A percentile compares a stretch with the other conserved stretches of the same genome.
Conservation (phyloP, 2,888 invertebrate genomes). For the Thymelicus acteon region DNA sequence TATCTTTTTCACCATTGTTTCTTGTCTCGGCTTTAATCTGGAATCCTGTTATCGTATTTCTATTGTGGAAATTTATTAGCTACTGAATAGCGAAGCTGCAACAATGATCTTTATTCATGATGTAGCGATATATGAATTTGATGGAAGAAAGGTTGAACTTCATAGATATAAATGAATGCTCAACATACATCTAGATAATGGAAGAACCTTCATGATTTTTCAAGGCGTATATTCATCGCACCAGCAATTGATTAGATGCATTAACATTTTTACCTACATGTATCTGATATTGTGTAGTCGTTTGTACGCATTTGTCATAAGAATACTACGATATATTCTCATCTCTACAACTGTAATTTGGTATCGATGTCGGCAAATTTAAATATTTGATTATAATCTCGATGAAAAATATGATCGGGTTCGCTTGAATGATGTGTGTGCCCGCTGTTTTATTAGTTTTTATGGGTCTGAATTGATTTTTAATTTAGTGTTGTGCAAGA, state of each 20-base stretch:
- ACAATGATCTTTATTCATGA: constrained; percentile 23
- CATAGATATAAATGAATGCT: constrained; percentile 50
- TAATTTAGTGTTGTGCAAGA: constrained; percentile 24
- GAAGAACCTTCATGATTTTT: constrained; percentile 61
- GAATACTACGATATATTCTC: constrained; percentile 49
- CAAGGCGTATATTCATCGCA: constrained; percentile 48
- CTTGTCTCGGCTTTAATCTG: constrained; percentile 13
- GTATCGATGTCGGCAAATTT: constrained; percentile 58
- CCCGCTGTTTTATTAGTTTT: constrained; percentile 36
- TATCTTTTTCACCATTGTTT: constrained; percentile 18
- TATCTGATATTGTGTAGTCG: constrained; percentile 55
- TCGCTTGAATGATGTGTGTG: constrained; percentile 38
- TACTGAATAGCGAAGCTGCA: constrained; percentile 10
- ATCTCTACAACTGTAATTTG: constrained; percentile 50
- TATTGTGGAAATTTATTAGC: constrained; percentile 21
- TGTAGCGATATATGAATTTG: constrained; percentile 14
- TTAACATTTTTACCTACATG: constrained; percentile 52
- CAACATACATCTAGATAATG: constrained; percentile 55
- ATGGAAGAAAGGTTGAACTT: constrained; percentile 46
- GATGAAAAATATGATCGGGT: constrained; percentile 53
- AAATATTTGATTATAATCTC: constrained; percentile 78
- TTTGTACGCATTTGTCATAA: constrained; percentile 66
- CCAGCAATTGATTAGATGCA: constrained; percentile 63
- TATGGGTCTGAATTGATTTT: constrained; percentile 40
- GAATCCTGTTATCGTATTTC: constrained; percentile 18